Base-by-base conservation (phyloP, 2,797 vertebrate species). In the Martes flavigula region DNA sequence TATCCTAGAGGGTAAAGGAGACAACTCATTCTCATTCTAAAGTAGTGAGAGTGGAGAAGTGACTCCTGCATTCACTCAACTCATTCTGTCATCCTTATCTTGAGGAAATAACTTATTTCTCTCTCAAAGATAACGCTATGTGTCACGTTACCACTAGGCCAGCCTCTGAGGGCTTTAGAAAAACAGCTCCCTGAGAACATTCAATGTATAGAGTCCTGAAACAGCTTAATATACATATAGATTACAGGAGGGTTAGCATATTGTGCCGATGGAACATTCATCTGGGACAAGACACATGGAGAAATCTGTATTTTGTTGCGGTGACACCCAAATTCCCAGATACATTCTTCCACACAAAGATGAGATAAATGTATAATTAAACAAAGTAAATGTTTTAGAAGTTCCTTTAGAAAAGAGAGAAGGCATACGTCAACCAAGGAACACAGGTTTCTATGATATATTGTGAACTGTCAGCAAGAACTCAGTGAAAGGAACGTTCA, bases 311-410 rank as follows among this genome's bases (percentile, higher is more conserved):
- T 83, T 97, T 95, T 93, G 66, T 32, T 43, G 25, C 56, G 46
- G 23, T 87, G 91, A 93, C n/a, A 46, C 51, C n/a, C 70, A 92
- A 68, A 94, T 89, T 93, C 72, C n/a, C 83, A 90, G 81, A 40
- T 88, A 70, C 5, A 9, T 48, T 96, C 58, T 85, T 97, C 79
- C 66, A 54, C 15, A 96, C 60, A 92, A 95, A 95, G 82, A 94
- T 92, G 17, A 62, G 81, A 81, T 87, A 92, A 85, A 96, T 73
- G 77, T 87, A 66, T 94, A 92, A 86, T 96, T 77, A 97, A 90
- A 95, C 87, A 58, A 40, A 95, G 96, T 70, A 91, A 98, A 83
- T 87, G 79, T 90, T 82, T 89, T 97, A 79, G 56, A 85, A 94
- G 30, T 90, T 91, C 3, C 46, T 87, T 94, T 90, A 94, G 91